A percentile compares a stretch with the other conserved stretches of the same genome.
Evolutionary conservation across 2,888 invertebrate species (phyloP).

Genomic region (Pheosia tremula): DNA sequence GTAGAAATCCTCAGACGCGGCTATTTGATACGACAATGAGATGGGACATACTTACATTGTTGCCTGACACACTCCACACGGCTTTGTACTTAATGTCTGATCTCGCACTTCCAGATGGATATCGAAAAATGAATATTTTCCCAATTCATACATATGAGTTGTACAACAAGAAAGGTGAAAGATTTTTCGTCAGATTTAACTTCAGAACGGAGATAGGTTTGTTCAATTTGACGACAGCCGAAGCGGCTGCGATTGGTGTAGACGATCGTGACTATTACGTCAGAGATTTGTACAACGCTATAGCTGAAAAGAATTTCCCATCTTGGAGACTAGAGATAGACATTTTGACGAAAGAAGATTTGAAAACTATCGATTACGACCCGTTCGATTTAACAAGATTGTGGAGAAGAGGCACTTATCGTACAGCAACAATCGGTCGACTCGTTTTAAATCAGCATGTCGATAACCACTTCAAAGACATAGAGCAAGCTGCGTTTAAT

Average conservation of each 20-base stretch:
- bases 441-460: slow-evolving; percentile 55
- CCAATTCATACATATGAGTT: slow-evolving; percentile 96
- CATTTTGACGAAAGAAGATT: slow-evolving; percentile 50
- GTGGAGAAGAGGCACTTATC: slow-evolving; percentile 67
- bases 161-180: slow-evolving; percentile 88
- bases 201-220: slow-evolving; percentile 95
- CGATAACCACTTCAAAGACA: slow-evolving; percentile 57
- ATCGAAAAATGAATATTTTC: slow-evolving; percentile 95
- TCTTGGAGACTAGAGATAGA: slow-evolving; percentile 67
- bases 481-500: slow-evolving; percentile 58
- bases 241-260: slow-evolving; percentile 86
- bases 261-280: slow-evolving; percentile 93
- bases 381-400: slow-evolving; percentile 63
- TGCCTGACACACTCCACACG: slow-evolving; percentile 92
- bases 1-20: slow-evolving; percentile 94
- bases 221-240: slow-evolving; percentile 87
- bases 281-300: slow-evolving; percentile 93
- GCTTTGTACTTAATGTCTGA: slow-evolving; percentile 91
- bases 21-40: slow-evolving; percentile 92
- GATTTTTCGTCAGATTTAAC: slow-evolving; percentile 94
- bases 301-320: slow-evolving; percentile 85
- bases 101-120: slow-evolving; percentile 95
- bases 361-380: slow-evolving; percentile 55
- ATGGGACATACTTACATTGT: slow-evolving; percentile 94
- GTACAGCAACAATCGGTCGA: slow-evolving; percentile 55